phyloP scores from a whole-genome alignment of 1,140 invertebrate species.

The Lepidotrigona ventralis region DNA sequence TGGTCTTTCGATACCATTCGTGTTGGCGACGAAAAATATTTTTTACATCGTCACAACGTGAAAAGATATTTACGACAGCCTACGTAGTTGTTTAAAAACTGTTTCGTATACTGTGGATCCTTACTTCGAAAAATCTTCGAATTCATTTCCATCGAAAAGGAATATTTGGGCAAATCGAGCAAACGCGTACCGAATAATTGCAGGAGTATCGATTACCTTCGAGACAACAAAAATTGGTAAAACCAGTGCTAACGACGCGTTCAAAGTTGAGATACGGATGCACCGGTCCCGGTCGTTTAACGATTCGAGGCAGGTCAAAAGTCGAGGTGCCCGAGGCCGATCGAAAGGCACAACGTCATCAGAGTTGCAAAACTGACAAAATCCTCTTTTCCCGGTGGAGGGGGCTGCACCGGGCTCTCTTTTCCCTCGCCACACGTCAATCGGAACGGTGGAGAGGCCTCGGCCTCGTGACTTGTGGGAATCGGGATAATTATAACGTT shows the following conservation, averaged over 20 bases:
- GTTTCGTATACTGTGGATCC: no score
- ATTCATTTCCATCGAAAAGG: no score
- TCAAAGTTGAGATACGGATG: neutral
- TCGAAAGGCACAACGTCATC: constrained; percentile 10
- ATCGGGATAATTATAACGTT: constrained; percentile 80
- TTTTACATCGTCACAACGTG: no score
- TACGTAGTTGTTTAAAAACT: no score
- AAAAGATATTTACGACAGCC: no score
- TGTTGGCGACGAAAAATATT: no score
- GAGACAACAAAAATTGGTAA: neutral
- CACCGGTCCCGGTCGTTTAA: neutral
- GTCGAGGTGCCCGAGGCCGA: neutral
- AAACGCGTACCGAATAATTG: no score
- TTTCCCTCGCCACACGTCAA: constrained; percentile 51
- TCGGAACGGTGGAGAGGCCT: constrained; percentile 44
- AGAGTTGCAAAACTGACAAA: constrained; percentile 31
- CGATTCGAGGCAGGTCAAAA: neutral
- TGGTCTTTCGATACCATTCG: no score
- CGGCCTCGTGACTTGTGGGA: constrained; percentile 74
- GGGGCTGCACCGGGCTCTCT: neutral
- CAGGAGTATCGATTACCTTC: neutral
- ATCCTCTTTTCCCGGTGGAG: constrained; percentile 35
- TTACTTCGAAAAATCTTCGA: no score
- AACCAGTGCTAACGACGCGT: neutral
- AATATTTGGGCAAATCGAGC: no score